phyloP scores from a whole-genome alignment of 2,113 vertebrate genomes.

The Taurulus bubalis region DNA sequence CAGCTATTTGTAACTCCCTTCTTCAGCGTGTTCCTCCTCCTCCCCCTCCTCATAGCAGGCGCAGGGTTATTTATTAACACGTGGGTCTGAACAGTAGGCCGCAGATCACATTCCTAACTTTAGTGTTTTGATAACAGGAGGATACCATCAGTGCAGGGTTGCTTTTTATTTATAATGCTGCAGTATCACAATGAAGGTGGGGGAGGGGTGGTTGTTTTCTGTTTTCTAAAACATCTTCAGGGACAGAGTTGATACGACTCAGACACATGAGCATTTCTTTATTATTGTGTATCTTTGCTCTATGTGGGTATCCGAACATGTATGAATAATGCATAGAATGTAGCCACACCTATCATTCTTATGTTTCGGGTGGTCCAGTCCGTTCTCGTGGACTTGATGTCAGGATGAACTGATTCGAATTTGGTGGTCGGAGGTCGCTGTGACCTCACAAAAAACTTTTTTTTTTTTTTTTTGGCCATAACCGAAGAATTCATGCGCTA shows the following conservation, averaged over 20 bases:
- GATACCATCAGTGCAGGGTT: neutral
- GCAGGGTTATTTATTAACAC: conserved; percentile 60
- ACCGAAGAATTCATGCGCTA: neutral
- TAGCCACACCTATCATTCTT: neutral
- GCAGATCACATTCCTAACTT: conserved; percentile 45
- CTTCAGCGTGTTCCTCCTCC: conserved; percentile 28
- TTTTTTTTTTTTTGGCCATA: neutral
- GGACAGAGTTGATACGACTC: neutral
- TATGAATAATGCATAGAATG: neutral
- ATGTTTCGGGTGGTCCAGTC: neutral
- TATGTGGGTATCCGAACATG: neutral
- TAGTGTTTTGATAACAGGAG: conserved; percentile 44
- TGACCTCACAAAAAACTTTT: neutral
- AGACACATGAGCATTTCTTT: neutral
- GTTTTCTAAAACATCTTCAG: neutral
- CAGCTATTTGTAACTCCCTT: conserved; percentile 7
- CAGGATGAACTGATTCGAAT: neutral
- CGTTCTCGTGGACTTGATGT: neutral
- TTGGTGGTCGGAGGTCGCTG: neutral
- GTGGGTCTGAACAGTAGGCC: conserved; percentile 33
- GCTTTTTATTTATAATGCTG: neutral
- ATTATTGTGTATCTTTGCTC: neutral
- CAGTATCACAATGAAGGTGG: neutral
- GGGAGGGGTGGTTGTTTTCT: neutral
- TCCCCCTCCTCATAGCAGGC: neutral